phyloP scores from a whole-genome alignment of 1,140 invertebrate species.

The Acromyrmex charruanus region DNA sequence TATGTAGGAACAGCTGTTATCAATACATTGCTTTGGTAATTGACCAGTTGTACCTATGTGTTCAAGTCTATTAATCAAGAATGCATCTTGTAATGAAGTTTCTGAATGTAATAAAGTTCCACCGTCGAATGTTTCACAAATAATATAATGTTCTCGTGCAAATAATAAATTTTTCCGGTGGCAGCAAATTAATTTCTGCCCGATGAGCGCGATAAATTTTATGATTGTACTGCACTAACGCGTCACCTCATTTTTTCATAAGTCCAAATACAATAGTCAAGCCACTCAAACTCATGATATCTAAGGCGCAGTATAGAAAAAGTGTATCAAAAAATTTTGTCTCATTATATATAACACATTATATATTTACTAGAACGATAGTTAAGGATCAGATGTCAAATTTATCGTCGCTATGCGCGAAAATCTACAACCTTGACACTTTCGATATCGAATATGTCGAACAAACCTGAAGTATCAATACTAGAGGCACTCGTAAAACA shows the following conservation, averaged over 20 bases:
- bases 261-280: neutral
- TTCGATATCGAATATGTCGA: neutral
- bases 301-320: neutral
- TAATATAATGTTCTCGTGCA: neutral
- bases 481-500: neutral
- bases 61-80: conserved; percentile 1
- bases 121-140: conserved; percentile 1
- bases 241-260: neutral
- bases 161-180: conserved; percentile 19
- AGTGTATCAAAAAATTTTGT: neutral
- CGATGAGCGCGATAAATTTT: conserved; percentile 8
- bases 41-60: neutral
- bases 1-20: neutral
- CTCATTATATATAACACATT: too few species aligned
- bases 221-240: neutral
- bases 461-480: neutral
- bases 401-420: conserved; percentile 5
- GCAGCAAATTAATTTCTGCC: conserved; percentile 32
- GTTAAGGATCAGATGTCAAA: conserved; percentile 5
- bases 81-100: conserved; percentile 11
- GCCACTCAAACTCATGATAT: too few species aligned
- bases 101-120: conserved; percentile 28
- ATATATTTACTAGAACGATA: neutral
- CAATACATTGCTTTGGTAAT: neutral
- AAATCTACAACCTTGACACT: conserved; percentile 12